Evolutionary conservation across 2,888 invertebrate genomes (phyloP).

Genomic region (Tineola bisselliella): DNA sequence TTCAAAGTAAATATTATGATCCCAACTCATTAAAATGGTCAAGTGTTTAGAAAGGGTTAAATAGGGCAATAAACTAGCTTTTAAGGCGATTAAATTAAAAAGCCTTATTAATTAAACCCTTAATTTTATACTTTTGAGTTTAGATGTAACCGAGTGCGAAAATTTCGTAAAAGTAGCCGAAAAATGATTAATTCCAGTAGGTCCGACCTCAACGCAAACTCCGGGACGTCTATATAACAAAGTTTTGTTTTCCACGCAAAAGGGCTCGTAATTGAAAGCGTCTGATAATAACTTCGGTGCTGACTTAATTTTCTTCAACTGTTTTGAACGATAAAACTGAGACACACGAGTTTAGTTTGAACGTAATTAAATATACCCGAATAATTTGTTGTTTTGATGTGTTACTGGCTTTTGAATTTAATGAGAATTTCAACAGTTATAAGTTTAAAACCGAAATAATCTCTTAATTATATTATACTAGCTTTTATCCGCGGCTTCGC

Average conservation of each 20-base stretch:
- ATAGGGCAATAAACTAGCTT: too few species aligned
- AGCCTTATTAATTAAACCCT: too few species aligned
- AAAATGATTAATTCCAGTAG: slow-evolving; percentile 12
- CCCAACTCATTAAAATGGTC: too few species aligned
- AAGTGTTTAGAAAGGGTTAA: too few species aligned
- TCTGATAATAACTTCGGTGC: slow-evolving; percentile 14
- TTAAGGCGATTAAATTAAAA: too few species aligned
- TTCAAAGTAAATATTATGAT: too few species aligned
- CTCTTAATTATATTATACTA: too few species aligned
- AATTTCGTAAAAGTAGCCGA: background rate
- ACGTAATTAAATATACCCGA: background rate
- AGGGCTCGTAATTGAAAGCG: slow-evolving; percentile 14
- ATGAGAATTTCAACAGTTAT: background rate
- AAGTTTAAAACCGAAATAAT: too few species aligned
- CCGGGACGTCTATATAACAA: slow-evolving; percentile 13
- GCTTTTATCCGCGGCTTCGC: too few species aligned
- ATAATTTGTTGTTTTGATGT: background rate
- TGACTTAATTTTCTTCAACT: slow-evolving; percentile 14
- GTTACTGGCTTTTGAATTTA: background rate
- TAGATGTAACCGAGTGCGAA: background rate
- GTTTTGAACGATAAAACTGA: slow-evolving; percentile 3
- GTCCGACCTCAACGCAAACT: slow-evolving; percentile 13
- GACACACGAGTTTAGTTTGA: background rate
- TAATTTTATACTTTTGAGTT: background rate
- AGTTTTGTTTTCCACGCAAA: slow-evolving; percentile 12